Conservation (phyloP, 2,113 vertebrate species). For the Passer domesticus region DNA sequence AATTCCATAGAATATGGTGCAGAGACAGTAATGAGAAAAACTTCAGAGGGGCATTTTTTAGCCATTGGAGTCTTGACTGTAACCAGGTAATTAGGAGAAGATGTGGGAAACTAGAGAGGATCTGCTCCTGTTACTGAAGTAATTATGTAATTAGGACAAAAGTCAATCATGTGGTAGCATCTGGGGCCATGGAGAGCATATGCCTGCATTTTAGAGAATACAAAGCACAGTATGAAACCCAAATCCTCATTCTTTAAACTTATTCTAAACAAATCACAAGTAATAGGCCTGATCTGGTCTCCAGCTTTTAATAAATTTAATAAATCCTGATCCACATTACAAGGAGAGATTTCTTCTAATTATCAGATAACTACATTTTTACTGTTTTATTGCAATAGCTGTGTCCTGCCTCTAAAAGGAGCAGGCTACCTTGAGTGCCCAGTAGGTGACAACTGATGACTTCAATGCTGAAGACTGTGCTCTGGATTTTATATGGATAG, state of each 20-base stretch:
- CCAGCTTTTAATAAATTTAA: background rate
- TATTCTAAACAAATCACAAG: background rate
- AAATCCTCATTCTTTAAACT: background rate
- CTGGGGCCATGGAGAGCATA: background rate
- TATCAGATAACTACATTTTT: background rate
- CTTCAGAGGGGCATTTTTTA: background rate
- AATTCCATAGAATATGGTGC: background rate
- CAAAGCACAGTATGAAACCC: background rate
- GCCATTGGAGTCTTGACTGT: background rate
- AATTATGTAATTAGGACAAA: constrained; percentile 43
- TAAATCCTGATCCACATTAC: background rate
- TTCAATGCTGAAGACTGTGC: background rate
- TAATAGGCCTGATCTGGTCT: background rate
- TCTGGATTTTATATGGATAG: background rate
- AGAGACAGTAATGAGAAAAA: constrained; percentile 11
- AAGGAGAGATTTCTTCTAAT: background rate
- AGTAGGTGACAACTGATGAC: background rate
- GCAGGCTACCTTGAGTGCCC: background rate
- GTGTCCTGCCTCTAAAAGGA: background rate
- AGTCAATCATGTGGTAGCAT: background rate
- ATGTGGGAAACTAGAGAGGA: background rate
- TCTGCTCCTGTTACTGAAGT: constrained; percentile 8
- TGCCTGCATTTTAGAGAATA: background rate
- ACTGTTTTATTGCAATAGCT: background rate
- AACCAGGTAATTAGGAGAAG: constrained; percentile 37